Evolutionary conservation across 2,113 vertebrate species (phyloP), one percentile per base, ranked within the genome.

Genomic region (Urocolius indicus): DNA sequence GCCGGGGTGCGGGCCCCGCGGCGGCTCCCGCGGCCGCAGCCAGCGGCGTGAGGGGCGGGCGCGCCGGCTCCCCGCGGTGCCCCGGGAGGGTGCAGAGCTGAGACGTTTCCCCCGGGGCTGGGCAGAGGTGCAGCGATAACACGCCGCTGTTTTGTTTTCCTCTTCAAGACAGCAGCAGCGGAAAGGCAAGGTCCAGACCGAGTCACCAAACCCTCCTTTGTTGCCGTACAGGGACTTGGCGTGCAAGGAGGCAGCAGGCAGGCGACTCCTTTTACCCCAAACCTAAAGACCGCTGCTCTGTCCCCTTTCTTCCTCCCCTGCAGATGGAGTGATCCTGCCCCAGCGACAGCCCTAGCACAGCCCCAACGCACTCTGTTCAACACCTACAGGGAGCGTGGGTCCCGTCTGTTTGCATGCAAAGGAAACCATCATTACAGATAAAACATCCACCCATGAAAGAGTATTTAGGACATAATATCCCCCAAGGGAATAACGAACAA

Each of bases 401-500:
- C 1, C 1, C 1, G 11, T 3, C 34, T 18, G 16, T 22, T 22
- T 55, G 36, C 29, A 2, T 5, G 49, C 68, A 10, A 29, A 63
- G 26, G 61, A 75, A 68, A 45, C 75, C 86, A 23, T 24, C 23
- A 0, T 5, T 27, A 22, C 49, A 83, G 48, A 48, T 52, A 55
- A 14, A 55, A 26, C 20, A 62, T 1, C 41, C 57, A 7, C 4
- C 34, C 19, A 6, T 58, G 49, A 55, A 61, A 6, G 1, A 54
- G 9, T 13, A n/a, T 41, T 23, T 20, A 36, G 34, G 32, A 38
- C 9, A 4, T 8, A 38, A 62, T 4, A 26, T 5, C 23, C 54
- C 7, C 29, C 41, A n/a, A 43, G 11, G 23, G n/a, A 68, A 15
- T 7, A 18, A 32, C 49, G 49, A 48, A 29, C 4, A 61, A 62